A percentile compares a stretch with the other conserved stretches of the same genome.
These are phyloP conservation scores for Euclidia mi DNA, from an alignment of 2,888 invertebrate genomes.

Conservation along the genomic window DNA sequence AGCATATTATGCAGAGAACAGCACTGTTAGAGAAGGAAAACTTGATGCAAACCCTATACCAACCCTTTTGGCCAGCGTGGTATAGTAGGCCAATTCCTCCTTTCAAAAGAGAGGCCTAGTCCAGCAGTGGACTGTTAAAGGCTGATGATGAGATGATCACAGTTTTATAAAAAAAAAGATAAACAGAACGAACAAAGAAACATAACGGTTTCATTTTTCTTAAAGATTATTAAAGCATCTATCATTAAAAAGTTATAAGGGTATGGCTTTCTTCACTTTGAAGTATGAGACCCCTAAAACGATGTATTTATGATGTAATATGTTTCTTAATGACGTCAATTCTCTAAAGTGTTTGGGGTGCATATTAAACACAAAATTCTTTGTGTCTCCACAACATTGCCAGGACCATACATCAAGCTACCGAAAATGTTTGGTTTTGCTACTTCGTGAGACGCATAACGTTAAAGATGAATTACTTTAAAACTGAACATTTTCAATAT, in stretches of 20 bases:
- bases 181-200: no score
- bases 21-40: no score
- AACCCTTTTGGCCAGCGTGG: no score
- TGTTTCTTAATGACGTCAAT: slow-evolving; percentile 8
- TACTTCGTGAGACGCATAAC: slow-evolving; percentile 41
- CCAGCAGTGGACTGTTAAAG: no score
- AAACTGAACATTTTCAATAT: slow-evolving; percentile 54
- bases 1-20: no score
- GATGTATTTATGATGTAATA: slow-evolving; percentile 1
- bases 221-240: no score
- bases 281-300: slow-evolving; percentile 6
- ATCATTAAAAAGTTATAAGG: slow-evolving; percentile 2
- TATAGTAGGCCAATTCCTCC: no score
- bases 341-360: slow-evolving; percentile 14
- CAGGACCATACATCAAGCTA: slow-evolving; percentile 34
- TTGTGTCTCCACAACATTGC: slow-evolving; percentile 3
- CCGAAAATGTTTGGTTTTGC: slow-evolving; percentile 40
- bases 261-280: slow-evolving; percentile 5
- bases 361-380: slow-evolving; percentile 19
- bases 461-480: slow-evolving; percentile 51
- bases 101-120: no score
- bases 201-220: no score
- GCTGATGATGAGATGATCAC: no score
- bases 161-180: no score
- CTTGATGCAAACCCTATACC: no score